Base-by-base conservation (phyloP, 2,888 invertebrate genomes). In the Tanypteryx hageni region DNA sequence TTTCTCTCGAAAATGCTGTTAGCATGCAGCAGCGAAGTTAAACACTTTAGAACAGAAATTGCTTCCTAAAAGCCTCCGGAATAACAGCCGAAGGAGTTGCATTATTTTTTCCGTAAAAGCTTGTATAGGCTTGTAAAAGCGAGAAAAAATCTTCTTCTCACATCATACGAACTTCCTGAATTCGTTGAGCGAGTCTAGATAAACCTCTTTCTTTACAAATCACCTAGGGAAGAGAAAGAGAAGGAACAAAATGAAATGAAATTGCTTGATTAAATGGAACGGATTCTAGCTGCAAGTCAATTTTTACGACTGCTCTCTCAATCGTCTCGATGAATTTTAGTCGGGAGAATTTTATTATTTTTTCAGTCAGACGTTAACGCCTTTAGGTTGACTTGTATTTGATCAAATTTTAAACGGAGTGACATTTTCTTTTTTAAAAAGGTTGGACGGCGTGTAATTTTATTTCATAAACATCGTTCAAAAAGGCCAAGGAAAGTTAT, bases 121-220 rank as follows among this genome's bases (percentile, higher is more conserved):
- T n/a, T n/a, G n/a, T n/a, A 14, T 13, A 13, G 22, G 76, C 76
- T 76, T 76, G 76, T 76, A 76, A 76, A 76, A 76, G 76, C 76
- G 27, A 27, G n/a, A 22, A 11, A 27, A 22, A 76, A 22, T 76
- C 22, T 76, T 76, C 76, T 27, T 76, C 76, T 14, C 13, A 22
- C 13, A 76, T 27, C 76, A 76, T 13, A 22, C 76, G 22, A 9
- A 76, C 44, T 76, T 27, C 76, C 13, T 2, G 18, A 7, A 27
- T 22, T 18, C 22, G 76, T 76, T 13, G 44, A 76, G 27, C 9
- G 76, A 76, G 76, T 27, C 76, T 76, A 27, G n/a, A 76, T 44
- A 76, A 76, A 76, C 76, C 27, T 76, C 9, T 11, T 4, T 27
- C 22, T 76, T 27, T 27, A 76, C 27, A 27, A 76, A 76, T 76